Base-by-base conservation (phyloP, 1,140 invertebrate genomes). In the Ptiloglossa arizonensis region DNA sequence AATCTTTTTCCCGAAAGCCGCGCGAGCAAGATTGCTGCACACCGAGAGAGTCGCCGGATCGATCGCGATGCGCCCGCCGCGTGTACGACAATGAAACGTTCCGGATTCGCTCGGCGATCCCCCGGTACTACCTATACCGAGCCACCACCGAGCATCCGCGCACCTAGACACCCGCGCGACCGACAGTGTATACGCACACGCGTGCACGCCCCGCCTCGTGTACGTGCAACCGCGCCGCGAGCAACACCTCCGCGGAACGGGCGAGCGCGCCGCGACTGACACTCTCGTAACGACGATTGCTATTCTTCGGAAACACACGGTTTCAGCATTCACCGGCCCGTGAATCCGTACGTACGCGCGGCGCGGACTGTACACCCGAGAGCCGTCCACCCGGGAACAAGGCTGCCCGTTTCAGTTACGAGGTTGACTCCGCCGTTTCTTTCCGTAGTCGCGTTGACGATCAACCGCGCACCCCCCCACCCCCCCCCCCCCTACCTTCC, bases 321-420 rank as follows among this genome's bases (percentile, higher is more conserved):
- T 72, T 79, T 75, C 79, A 80, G 79, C 85, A 81, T 77, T 86
- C 85, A 87, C 74, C 85, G 72, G 73, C 13, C 85, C 85, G 85
- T 86, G 74, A 86, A 87, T 87, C 85, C 85, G 85, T 67, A 57
- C 50, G 67, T 35, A 29, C 29, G 19, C 70, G 27, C 41, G 32
- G 35, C 5, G 17, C 17, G 41, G 8, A 41, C 41, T 13, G 41
- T 41, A 13, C 11, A 41, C 54, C 2, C 29, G 41, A 79, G 41
- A 41, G 68, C 52, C 76, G 60, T 72, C 27, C 62, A 68, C 73
- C 41, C 38, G 41, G n/a, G 41, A 64, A 73, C 69, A 79, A 79
- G 62, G 74, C 48, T 56, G n/a, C 32, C 29, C 56, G 52, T 68
- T 75, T 52, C 48, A 64, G 41, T 75, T 59, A 22, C 70, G 44